phyloP scores from a whole-genome alignment of 2,888 invertebrate genomes.

The Amphipyra tragopoginis region DNA sequence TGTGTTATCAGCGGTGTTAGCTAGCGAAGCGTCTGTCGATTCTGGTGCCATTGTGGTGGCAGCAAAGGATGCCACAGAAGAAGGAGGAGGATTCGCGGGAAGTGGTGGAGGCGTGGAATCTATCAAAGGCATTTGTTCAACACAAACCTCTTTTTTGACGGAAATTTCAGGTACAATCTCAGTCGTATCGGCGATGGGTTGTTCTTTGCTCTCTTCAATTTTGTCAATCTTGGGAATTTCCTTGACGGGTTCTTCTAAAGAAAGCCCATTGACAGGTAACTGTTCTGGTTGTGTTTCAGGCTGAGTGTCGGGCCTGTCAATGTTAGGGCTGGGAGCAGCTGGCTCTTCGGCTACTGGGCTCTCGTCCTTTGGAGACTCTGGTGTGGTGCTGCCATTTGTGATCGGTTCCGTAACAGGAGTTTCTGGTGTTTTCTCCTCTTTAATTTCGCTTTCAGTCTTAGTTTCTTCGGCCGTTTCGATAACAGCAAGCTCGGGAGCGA shows the following conservation, averaged over 20 bases:
- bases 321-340: constrained; percentile 63
- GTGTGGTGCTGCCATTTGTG: constrained; percentile 84
- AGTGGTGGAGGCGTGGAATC: constrained; percentile 93
- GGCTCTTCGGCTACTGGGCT: constrained; percentile 54
- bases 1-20: constrained; percentile 80
- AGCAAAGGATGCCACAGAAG: constrained; percentile 93
- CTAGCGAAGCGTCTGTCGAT: constrained; percentile 82
- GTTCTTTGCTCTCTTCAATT: constrained; percentile 76
- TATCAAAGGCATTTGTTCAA: constrained; percentile 90
- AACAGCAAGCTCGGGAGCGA: constrained; percentile 74
- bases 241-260: constrained; percentile 77
- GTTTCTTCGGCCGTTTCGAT: constrained; percentile 75
- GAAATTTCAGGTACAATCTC: constrained; percentile 84
- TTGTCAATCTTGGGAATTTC: constrained; percentile 68
- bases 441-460: constrained; percentile 72
- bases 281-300: constrained; percentile 75
- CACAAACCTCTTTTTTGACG: constrained; percentile 89
- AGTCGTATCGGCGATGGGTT: constrained; percentile 72
- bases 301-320: constrained; percentile 69
- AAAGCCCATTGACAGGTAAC: constrained; percentile 82
- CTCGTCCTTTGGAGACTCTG: constrained; percentile 80
- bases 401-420: constrained; percentile 87
- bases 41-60: constrained; percentile 91
- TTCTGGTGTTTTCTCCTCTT: constrained; percentile 84
- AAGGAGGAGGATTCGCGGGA: constrained; percentile 93